Evolutionary conservation across 2,113 vertebrate species (phyloP), one percentile per base, ranked within the genome.

Genomic region (Pampusana beccarii): DNA sequence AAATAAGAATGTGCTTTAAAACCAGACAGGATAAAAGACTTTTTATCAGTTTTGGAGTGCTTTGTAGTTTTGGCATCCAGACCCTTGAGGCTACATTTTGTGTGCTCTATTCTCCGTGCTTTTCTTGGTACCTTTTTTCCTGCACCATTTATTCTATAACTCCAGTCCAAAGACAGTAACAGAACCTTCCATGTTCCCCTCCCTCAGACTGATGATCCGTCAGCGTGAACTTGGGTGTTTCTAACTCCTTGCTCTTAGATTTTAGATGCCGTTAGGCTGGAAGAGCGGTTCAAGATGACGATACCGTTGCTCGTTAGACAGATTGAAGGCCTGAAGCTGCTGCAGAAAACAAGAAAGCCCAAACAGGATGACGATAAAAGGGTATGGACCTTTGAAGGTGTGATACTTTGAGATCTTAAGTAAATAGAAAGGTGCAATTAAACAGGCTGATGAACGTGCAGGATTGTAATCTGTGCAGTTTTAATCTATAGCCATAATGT

Each of bases 311-410:
- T 99, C 66, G 98, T 98, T 80, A 98, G 98, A 77, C 99, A 99
- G 96, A 99, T 99, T 15, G 99, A 99, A 65, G 99, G 99, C 17
- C 98, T 99, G 38, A 99, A 99, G 88, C 97, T 99, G 69, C 98
- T 99, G 75, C 99, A 99, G 91, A 99, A 99, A 95, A 99, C 99
- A 73, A 98, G 98, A 33, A 99, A 99, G 75, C 98, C 90, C 40
- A 98, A 98, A 94, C 98, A 98, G 36, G 98, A 99, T 58, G 98
- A 98, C 71, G 98, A 99, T 75, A 99, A 99, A 96, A 98, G 98
- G 98, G 99, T 99, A 98, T 65, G 86, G 61, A 82, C 12, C 57
- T 90, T 74, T 75, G 64, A 16, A 74, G 62, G 0, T 54, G 21
- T 20, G 19, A 72, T 84, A 24, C 23, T 75, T 61, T 24, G 50